A percentile compares a stretch with the other conserved stretches of the same genome.
phyloP scores from a whole-genome alignment of 2,113 vertebrate genomes.

The Seriola dumerili region DNA sequence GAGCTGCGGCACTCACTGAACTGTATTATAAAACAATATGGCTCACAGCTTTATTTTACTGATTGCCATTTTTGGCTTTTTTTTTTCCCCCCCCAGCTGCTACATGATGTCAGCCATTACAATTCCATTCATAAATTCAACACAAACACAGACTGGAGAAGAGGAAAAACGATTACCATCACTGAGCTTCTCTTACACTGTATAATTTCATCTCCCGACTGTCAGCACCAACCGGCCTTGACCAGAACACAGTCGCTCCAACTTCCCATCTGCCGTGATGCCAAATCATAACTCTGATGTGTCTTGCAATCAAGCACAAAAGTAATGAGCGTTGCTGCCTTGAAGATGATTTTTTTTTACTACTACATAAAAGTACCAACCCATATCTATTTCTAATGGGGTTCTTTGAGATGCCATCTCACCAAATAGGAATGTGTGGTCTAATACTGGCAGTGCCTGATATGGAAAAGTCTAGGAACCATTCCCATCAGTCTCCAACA shows the following conservation, averaged over 20 bases:
- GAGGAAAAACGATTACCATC: neutral
- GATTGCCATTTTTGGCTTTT: neutral
- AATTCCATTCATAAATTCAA: neutral
- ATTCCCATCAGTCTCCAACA: slow-evolving; percentile 8
- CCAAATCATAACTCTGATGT: neutral
- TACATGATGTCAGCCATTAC: neutral
- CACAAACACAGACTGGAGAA: neutral
- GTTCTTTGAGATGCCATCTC: slow-evolving; percentile 1
- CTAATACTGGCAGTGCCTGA: neutral
- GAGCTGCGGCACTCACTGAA: neutral
- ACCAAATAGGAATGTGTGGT: neutral
- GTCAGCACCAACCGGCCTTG: slow-evolving; percentile 2
- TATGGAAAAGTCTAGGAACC: slow-evolving; percentile 4
- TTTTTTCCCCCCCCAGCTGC: neutral
- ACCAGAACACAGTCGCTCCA: neutral
- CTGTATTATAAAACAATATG: neutral
- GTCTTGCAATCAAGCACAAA: neutral
- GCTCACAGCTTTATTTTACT: neutral
- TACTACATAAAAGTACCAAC: neutral
- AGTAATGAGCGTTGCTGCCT: neutral
- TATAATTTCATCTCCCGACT: neutral
- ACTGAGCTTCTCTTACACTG: neutral
- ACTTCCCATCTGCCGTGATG: neutral
- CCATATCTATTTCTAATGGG: slow-evolving; percentile 1
- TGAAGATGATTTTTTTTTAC: neutral